Percentiles rank a stretch among this genome's conserved stretches.
These are phyloP conservation scores for Drosophila falleni DNA, from an alignment of 2,888 invertebrate genomes.

Conservation along the genomic window DNA sequence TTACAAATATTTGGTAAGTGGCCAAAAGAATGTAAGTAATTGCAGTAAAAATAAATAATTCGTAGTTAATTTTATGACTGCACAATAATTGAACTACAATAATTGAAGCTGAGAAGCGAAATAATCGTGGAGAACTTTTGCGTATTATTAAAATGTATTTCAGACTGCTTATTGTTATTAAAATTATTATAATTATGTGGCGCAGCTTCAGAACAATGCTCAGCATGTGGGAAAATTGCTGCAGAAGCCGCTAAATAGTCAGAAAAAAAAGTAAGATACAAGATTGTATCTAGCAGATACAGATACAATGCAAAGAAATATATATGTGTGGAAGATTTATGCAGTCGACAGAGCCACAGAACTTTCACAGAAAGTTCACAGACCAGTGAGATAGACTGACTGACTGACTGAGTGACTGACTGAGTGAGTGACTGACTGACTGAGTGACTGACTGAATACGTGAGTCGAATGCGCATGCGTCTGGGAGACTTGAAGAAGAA, in stretches of 20 bases:
- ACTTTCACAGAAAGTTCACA: conserved; percentile 76
- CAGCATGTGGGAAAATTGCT: conserved; percentile 57
- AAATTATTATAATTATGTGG: conserved; percentile 39
- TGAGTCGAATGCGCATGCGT: conserved; percentile 77
- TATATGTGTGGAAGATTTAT: conserved; percentile 59
- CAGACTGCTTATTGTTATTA: conserved; percentile 9
- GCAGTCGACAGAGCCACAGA: conserved; percentile 58
- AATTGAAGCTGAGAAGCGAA: not conserved
- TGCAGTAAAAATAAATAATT: conserved; percentile 40
- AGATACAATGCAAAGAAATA: conserved; percentile 45
- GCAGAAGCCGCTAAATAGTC: conserved; percentile 57
- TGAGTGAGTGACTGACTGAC: not conserved
- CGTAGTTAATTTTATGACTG: conserved; percentile 49
- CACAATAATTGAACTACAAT: conserved; percentile 16
- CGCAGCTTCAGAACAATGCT: conserved; percentile 54
- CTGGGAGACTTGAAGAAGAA: conserved; percentile 8
- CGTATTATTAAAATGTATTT: conserved; percentile 17
- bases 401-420: not conserved
- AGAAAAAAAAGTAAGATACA: conserved; percentile 24
- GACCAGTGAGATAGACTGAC: conserved; percentile 21
- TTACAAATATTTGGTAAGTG: conserved; percentile 42
- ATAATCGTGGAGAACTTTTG: conserved; percentile 9
- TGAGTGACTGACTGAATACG: conserved; percentile 40
- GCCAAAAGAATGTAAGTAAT: conserved; percentile 37
- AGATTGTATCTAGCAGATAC: conserved; percentile 55